Base-by-base conservation (phyloP, 2,113 vertebrate species). In the Brachyhypopomus gauderio region DNA sequence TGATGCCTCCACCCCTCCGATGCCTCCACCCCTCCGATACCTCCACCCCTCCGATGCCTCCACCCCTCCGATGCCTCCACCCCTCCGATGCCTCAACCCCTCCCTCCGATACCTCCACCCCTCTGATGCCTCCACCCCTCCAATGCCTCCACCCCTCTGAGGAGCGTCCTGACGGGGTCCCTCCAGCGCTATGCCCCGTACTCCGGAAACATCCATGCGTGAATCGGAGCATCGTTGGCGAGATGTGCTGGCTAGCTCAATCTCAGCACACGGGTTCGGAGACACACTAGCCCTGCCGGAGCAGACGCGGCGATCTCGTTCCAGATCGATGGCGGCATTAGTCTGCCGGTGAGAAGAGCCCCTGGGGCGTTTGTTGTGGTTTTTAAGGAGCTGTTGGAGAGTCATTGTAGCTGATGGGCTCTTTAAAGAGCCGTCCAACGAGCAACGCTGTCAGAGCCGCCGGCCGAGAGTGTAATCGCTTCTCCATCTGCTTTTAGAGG, bases 341-440 rank as follows among this genome's bases (percentile, higher is more conserved):
- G 83, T 84, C 83, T 85, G 88, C 84, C 87, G 85, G 89, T 85
- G 90, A 84, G 90, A 93, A 92, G 90, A 89, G 87, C 89, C 83
- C 79, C 87, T 90, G 88, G 89, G 88, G 91, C 76, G 60, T 67
- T 56, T 72, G 6, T 20, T 22, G 27, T 41, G 48, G 20, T 63
- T n/a, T 78, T 75, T 93, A 93, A 92, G 90, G 80, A 89, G 92
- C 90, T 88, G 87, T 88, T 84, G 87, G 83, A 91, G 89, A 90
- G 86, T 88, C 90, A 92, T 93, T 91, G 90, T 80, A 88, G 87
- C 88, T 92, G 93, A 93, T 92, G 91, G 88, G 90, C 90, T 92
- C 91, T 93, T 94, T 93, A 93, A 93, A 92, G 90, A 90, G 90
- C 90, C 89, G 92, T 93, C 91, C 92, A 93, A 92, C 92, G 93